Percentiles rank a stretch among this genome's conserved stretches.
Conservation (phyloP, 2,888 invertebrate genomes). For the Conops quadrifasciatus region DNA sequence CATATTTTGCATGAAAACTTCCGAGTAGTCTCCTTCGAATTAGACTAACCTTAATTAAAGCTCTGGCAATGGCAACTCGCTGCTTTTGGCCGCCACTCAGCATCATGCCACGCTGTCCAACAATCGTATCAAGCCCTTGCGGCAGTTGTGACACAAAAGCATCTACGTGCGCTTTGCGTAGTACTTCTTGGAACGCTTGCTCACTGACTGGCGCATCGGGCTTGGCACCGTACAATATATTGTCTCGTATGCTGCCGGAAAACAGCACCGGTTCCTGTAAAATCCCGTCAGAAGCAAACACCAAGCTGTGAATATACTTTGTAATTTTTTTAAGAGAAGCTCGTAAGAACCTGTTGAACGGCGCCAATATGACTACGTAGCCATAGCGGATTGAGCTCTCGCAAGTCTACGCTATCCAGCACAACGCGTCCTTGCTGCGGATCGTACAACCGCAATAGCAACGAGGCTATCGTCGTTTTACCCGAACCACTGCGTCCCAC, state of each 20-base stretch:
- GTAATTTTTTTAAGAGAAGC: too few species aligned
- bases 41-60: conserved; percentile 81
- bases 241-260: conserved; percentile 87
- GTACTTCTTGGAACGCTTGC: conserved; percentile 70
- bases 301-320: not conserved
- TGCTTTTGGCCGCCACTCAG: conserved; percentile 95
- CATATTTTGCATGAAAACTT: too few species aligned
- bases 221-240: conserved; percentile 86
- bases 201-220: conserved; percentile 67
- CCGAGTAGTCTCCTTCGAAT: too few species aligned
- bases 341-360: conserved; percentile 80
- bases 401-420: conserved; percentile 81
- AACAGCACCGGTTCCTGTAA: conserved; percentile 85
- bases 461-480: conserved; percentile 88
- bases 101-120: conserved; percentile 89
- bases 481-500: conserved; percentile 95
- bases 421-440: conserved; percentile 76
- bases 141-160: conserved; percentile 77
- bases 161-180: conserved; percentile 84
- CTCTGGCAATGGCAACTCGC: conserved; percentile 91
- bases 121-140: conserved; percentile 80
- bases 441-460: conserved; percentile 87
- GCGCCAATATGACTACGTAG: conserved; percentile 86
- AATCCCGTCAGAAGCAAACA: conserved; percentile 22
- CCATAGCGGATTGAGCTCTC: conserved; percentile 82